Conservation (phyloP, 1,140 invertebrate species). For the Drosophila sp. region DNA sequence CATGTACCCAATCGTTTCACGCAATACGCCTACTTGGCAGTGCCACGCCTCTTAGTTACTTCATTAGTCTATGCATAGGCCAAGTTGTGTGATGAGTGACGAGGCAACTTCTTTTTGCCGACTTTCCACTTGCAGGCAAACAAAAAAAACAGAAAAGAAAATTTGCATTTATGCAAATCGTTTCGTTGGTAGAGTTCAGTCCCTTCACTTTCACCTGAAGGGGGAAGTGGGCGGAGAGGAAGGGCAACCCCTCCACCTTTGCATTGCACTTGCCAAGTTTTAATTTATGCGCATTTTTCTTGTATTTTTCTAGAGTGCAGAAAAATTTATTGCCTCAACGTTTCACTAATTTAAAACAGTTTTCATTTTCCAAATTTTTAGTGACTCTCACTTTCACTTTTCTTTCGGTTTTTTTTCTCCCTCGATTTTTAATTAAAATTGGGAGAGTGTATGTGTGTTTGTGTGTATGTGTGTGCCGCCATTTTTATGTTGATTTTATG, state of each 20-base stretch:
- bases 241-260: not conserved
- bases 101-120: slow-evolving; percentile 25
- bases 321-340: slow-evolving; percentile 61
- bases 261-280: slow-evolving; percentile 55
- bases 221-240: slow-evolving; percentile 18
- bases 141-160: slow-evolving; percentile 12
- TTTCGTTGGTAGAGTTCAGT: slow-evolving; percentile 16
- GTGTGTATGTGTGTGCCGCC: slow-evolving; percentile 36
- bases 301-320: slow-evolving; percentile 44
- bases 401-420: slow-evolving; percentile 25
- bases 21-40: slow-evolving; percentile 20
- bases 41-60: slow-evolving; percentile 61
- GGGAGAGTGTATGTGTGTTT: slow-evolving; percentile 5
- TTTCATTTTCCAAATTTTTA: slow-evolving; percentile 53
- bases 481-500: slow-evolving; percentile 73
- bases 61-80: slow-evolving; percentile 54
- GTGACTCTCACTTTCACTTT: slow-evolving; percentile 65
- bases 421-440: slow-evolving; percentile 65
- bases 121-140: slow-evolving; percentile 5
- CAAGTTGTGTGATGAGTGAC: slow-evolving; percentile 51
- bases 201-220: slow-evolving; percentile 52
- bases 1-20: slow-evolving; percentile 21
- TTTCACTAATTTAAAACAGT: slow-evolving; percentile 28
- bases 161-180: slow-evolving; percentile 75
- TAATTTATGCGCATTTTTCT: slow-evolving; percentile 71